Evolutionary conservation across 2,797 vertebrate genomes (phyloP), one percentile per base, ranked within the genome.

Genomic region (Chrysocyon brachyurus): DNA sequence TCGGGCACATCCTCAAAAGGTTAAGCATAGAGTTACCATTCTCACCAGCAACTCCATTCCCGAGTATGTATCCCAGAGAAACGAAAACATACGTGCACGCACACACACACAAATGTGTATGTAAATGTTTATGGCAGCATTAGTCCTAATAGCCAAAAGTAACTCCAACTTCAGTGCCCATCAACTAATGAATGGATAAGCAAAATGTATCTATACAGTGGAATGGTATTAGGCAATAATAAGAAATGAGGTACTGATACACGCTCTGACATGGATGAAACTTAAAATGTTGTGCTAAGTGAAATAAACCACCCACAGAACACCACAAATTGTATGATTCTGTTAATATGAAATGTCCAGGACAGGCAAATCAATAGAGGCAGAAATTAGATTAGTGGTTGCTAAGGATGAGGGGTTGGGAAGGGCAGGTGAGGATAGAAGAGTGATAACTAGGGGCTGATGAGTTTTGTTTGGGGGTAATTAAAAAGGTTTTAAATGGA

Each of bases 301-400:
- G 21, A 95, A 92, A 78, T 19, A 90, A 91, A 12, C 68, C 87
- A 75, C 33, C 87, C 26, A 83, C 40, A 92, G 64, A 82, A 22
- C 40, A 75, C 33, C 33, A 31, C 7, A 49, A 72, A 73, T 16
- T 68, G 6, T 54, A 75, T 63, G 31, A 90, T 40, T 77, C 66
- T 33, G 75, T 90, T 84, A 26, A 24, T 31, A 75, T 77, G 36
- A 96, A 75, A 54, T 21, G 17, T 31, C 40, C 92, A 52, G 14
- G 46, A 89, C 15, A 79, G 8, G n/a, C 31, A 91, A 87, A 56
- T 40, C 46, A 31, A 26, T 31, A 54, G 21, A 31, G 10, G 12
- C 26, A 85, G 36, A 75, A 77, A 73, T 36, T 46, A 78, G 26
- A 28, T 36, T 85, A 92, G 59, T 24, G 24, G 12, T 49, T 66